A percentile compares a stretch with the other conserved stretches of the same genome.
phyloP scores from a whole-genome alignment of 2,888 invertebrate genomes.

The Aporophyla lueneburgensis region DNA sequence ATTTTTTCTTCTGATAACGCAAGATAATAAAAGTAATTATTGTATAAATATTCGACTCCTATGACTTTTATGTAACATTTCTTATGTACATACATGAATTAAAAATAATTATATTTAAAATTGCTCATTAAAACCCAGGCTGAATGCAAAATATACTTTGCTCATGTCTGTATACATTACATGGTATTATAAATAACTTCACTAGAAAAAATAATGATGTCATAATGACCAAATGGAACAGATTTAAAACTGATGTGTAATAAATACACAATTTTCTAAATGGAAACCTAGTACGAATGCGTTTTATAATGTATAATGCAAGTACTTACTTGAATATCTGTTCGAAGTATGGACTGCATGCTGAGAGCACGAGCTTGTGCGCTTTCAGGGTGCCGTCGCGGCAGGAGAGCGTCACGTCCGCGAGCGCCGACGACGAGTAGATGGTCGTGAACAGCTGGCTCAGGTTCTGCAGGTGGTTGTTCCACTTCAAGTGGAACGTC shows the following conservation, averaged over 20 bases:
- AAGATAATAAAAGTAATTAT: slow-evolving; percentile 71
- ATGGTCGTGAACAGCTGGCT: slow-evolving; percentile 93
- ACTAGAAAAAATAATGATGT: slow-evolving; percentile 86
- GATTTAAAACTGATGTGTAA: slow-evolving; percentile 69
- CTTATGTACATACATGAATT: slow-evolving; percentile 43
- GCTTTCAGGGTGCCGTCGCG: slow-evolving; percentile 93
- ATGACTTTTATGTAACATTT: slow-evolving; percentile 75
- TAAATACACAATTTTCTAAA: slow-evolving; percentile 61
- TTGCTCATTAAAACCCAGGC: slow-evolving; percentile 60
- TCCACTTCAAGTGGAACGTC: slow-evolving; percentile 93
- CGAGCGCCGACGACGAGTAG: slow-evolving; percentile 93
- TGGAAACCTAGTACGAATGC: slow-evolving; percentile 46
- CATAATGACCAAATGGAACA: slow-evolving; percentile 82
- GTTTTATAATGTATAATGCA: slow-evolving; percentile 62
- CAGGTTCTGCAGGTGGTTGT: slow-evolving; percentile 94
- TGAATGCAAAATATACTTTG: slow-evolving; percentile 72
- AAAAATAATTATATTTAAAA: slow-evolving; percentile 54
- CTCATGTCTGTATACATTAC: slow-evolving; percentile 77
- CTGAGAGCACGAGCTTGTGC: slow-evolving; percentile 94
- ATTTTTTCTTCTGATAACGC: slow-evolving; percentile 74
- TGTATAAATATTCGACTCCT: slow-evolving; percentile 63
- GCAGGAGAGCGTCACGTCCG: slow-evolving; percentile 93
- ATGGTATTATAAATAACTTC: slow-evolving; percentile 81
- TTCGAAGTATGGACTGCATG: slow-evolving; percentile 94
- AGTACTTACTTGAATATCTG: slow-evolving; percentile 92